Conservation (phyloP, 2,888 invertebrate species). For the Reticulitermes lucifugus region DNA sequence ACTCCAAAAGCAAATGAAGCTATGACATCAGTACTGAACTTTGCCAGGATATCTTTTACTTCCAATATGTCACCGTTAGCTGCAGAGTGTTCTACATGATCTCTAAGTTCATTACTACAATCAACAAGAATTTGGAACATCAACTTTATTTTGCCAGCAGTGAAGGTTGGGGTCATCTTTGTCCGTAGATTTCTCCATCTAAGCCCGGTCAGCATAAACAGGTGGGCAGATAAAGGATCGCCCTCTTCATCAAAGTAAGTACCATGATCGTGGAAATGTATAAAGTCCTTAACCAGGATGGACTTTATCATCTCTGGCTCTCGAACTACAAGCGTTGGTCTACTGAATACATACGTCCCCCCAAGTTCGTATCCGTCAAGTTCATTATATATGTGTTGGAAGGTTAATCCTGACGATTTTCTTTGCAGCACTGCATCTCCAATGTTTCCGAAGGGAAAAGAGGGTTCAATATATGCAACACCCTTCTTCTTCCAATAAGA, state of each 20-base stretch:
- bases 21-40: constrained; percentile 58
- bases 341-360: constrained; percentile 59
- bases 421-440: constrained; percentile 67
- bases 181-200: constrained; percentile 61
- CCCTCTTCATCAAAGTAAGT: constrained; percentile 44
- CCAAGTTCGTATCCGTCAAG: constrained; percentile 59
- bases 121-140: constrained; percentile 59
- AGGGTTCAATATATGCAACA: constrained; percentile 66
- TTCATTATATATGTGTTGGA: constrained; percentile 69
- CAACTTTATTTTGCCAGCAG: constrained; percentile 61
- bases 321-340: constrained; percentile 59
- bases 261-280: constrained; percentile 45
- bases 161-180: constrained; percentile 62
- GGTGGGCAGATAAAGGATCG: constrained; percentile 58
- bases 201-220: constrained; percentile 58
- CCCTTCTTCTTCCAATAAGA: constrained; percentile 72
- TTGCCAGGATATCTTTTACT: constrained; percentile 50
- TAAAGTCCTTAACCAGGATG: constrained; percentile 45
- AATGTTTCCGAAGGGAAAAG: constrained; percentile 74
- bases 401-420: constrained; percentile 71
- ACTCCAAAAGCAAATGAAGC: constrained; percentile 64
- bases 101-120: constrained; percentile 56
- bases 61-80: constrained; percentile 51
- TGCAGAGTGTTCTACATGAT: constrained; percentile 49
- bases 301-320: constrained; percentile 54